phyloP scores from a whole-genome alignment of 2,888 invertebrate genomes.

The Brachycybe producta region DNA sequence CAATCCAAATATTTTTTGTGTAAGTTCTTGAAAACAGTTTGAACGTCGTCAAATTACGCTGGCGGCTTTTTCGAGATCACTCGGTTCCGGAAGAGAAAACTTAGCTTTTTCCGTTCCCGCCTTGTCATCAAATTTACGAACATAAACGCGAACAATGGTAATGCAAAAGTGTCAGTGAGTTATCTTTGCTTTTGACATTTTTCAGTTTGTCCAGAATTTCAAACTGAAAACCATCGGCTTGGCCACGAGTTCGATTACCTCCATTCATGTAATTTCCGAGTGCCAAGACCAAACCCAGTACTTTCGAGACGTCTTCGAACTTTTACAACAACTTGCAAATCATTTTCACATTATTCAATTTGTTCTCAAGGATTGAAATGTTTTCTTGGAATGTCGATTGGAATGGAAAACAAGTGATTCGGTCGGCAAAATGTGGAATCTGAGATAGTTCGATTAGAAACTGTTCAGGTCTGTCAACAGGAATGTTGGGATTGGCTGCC shows the following conservation, averaged over 20 bases:
- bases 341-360: slow-evolving; percentile 69
- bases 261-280: slow-evolving; percentile 97
- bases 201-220: slow-evolving; percentile 82
- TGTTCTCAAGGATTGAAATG: slow-evolving; percentile 62
- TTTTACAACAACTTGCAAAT: slow-evolving; percentile 64
- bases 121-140: slow-evolving; percentile 38
- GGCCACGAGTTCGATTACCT: slow-evolving; percentile 79
- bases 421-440: slow-evolving; percentile 77
- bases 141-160: slow-evolving; percentile 71
- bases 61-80: slow-evolving; percentile 71
- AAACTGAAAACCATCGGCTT: slow-evolving; percentile 89
- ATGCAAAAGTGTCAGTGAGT: slow-evolving; percentile 59
- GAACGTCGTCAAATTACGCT: slow-evolving; percentile 76
- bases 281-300: slow-evolving; percentile 78
- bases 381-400: slow-evolving; percentile 82
- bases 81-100: slow-evolving; percentile 79
- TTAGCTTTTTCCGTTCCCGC: slow-evolving; percentile 41
- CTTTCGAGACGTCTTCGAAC: slow-evolving; percentile 59
- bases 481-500: slow-evolving; percentile 53
- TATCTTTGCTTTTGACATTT: slow-evolving; percentile 74
- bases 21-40: slow-evolving; percentile 50
- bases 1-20: slow-evolving; percentile 57
- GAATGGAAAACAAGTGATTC: slow-evolving; percentile 85
- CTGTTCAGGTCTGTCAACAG: slow-evolving; percentile 80
- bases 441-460: slow-evolving; percentile 76